These are phyloP conservation scores for Phoxinus phoxinus DNA, from an alignment of 2,113 vertebrate genomes.

Conservation along the genomic window DNA sequence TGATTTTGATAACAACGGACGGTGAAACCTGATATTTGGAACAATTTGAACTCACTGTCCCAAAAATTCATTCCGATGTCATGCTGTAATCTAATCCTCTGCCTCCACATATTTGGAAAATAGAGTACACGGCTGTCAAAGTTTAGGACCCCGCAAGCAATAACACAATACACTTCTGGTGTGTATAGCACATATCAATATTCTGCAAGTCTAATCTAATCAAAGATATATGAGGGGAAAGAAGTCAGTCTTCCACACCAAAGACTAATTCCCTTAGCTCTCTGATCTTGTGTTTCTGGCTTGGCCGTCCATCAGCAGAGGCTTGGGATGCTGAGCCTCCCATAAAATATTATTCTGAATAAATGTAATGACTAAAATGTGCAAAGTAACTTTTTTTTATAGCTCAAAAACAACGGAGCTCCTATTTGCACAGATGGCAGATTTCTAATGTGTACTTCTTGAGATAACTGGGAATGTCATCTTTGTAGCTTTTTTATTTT, in stretches of 20 bases:
- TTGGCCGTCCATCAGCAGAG: not conserved
- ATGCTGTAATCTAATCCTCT: conserved; percentile 47
- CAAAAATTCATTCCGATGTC: conserved; percentile 42
- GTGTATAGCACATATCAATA: not conserved
- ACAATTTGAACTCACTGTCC: conserved; percentile 16
- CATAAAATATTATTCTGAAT: not conserved
- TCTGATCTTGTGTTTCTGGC: conserved; percentile 7
- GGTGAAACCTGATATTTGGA: conserved; percentile 57
- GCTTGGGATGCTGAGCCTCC: not conserved
- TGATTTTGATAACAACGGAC: conserved; percentile 65
- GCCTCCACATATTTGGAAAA: conserved; percentile 53
- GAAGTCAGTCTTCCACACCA: not conserved
- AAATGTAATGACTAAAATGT: not conserved
- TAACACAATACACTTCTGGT: not conserved
- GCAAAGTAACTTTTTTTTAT: not conserved
- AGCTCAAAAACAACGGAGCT: not conserved
- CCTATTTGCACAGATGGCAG: not conserved
- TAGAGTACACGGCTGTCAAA: conserved; percentile 53
- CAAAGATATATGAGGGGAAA: not conserved
- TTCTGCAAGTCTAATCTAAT: not conserved
- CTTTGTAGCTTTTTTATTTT: not conserved
- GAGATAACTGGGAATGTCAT: not conserved
- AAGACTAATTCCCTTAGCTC: not conserved
- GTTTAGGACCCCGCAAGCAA: not conserved
- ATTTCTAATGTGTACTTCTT: too few relatives aligned